Evolutionary conservation across 1,140 invertebrate genomes (phyloP).

Genomic region (Polypedilum vanderplanki): DNA sequence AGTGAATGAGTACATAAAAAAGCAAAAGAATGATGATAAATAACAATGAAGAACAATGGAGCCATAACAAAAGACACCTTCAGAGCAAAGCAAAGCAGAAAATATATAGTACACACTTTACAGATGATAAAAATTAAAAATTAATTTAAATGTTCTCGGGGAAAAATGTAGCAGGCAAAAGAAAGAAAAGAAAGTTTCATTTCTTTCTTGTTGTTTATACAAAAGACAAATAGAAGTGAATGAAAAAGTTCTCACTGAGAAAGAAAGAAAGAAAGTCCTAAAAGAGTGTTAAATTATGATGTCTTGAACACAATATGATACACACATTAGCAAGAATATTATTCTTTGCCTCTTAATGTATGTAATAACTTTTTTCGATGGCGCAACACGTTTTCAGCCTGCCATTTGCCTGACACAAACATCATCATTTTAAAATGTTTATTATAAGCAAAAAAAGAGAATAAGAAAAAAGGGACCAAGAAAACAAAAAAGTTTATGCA

Average conservation of each 20-base stretch:
- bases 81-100: background rate
- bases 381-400: slow-evolving; percentile 2
- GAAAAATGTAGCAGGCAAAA: too few relatives aligned
- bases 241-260: background rate
- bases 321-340: slow-evolving; percentile 18
- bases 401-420: slow-evolving; percentile 6
- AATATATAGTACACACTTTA: slow-evolving; percentile 20
- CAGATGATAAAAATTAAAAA: slow-evolving; percentile 15
- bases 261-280: background rate
- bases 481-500: too few relatives aligned
- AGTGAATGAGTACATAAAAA: background rate
- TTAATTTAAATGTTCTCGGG: slow-evolving; percentile 13
- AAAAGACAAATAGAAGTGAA: slow-evolving; percentile 1
- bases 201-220: background rate
- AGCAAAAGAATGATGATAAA: background rate
- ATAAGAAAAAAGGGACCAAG: too few relatives aligned
- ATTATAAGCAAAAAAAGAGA: too few relatives aligned
- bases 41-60: background rate
- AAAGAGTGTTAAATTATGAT: slow-evolving; percentile 24
- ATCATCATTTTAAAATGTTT: slow-evolving; percentile 19
- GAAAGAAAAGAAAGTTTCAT: background rate
- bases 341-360: slow-evolving; percentile 6
- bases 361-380: slow-evolving; percentile 6
- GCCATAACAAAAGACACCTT: slow-evolving; percentile 6
- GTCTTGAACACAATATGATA: slow-evolving; percentile 24